Base-by-base conservation (phyloP, 1,140 invertebrate species). In the Pectinophora gossypiella region DNA sequence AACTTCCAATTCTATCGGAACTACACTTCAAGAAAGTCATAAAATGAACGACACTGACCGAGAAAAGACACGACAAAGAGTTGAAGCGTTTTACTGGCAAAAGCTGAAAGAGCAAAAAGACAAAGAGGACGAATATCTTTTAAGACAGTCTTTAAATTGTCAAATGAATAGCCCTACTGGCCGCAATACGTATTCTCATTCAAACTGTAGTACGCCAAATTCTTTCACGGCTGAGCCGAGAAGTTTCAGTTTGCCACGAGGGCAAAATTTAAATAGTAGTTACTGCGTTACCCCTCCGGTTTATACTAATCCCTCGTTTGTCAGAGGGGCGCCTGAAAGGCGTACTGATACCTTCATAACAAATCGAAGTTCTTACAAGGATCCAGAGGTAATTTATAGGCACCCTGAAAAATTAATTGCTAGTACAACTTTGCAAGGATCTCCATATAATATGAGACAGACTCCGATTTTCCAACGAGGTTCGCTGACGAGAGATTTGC, bases 51-150 rank as follows among this genome's bases (percentile, higher is more conserved):
- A 69, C 22, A 54, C 45, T 18, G 71, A 75, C 50, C 80, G 74
- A 72, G 74, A 80, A 52, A 82, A 75, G 58, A 89, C 89, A 10
- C 74, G 88, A 15, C 88, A 89, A 66, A 89, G 83, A 69, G 87
- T 91, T 1, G 90, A 91, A 72, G 89, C 86, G 10, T 91, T 89
- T 70, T 90, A 90, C 54, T 91, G 90, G 90, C 88, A 90, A 61
- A 89, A 91, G 72, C 71, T 91, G 44, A 89, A 88, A 62, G 90
- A 90, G 63, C 60, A 90, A 32, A 90, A 90, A 69, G 71, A 88
- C 44, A 85, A 87, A 68, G 89, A 90, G 68, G 89, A 90, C 52
- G 80, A 89, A 48, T 85, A 85, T 52, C 72, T 89, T 18, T 71
- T 85, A 10, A 67, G 66, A 20, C 81, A 88, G 49, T 82, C 85